Base-by-base conservation (phyloP, 2,113 vertebrate genomes). In the Choloepus hoffmanni region DNA sequence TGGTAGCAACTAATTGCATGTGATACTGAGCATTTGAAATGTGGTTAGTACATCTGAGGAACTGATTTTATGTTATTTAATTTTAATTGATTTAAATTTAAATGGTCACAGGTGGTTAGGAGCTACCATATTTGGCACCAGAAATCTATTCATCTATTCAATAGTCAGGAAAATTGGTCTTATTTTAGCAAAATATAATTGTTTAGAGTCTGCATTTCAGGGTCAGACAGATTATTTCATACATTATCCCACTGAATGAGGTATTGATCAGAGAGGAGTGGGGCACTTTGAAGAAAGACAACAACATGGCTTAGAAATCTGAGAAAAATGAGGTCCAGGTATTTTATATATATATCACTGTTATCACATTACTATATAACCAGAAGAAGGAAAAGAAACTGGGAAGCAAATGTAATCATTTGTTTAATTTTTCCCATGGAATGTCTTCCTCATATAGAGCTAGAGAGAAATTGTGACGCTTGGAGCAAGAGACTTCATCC, bases 301-400 rank as follows among this genome's bases (percentile, higher is more conserved):
- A 83, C 26, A 78, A 96, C 85, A 83, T 48, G 24, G 19, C 33
- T 74, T 91, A 77, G 33, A 79, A 60, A 94, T 74, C 16, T 60
- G 12, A 94, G 67, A 88, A 95, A 87, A 67, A 2, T 82, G 15
- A 95, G 53, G 30, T 81, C 43, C 89, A 53, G 23, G 24, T 73
- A 11, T 73, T 87, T 90, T 26, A 65, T 26, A 30, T 60, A 60
- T 2, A 36, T 45, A 40, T 89, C 4, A 26, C 4, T 89, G 12
- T 94, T 43, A 73, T 19, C 62, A 7, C 7, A 87, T 48, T 85
- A n/a, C 87, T 36, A 60, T 33, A 12, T 40, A 88, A 76, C 12
- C 82, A 28, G 43, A n/a, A 33, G 72, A 74, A 81, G 68, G 30
- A 87, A 70, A 90, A 63, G 10, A 73, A 92, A 21, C 16, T 58